Conservation (phyloP, 2,113 vertebrate species). For the Piaya cayana region DNA sequence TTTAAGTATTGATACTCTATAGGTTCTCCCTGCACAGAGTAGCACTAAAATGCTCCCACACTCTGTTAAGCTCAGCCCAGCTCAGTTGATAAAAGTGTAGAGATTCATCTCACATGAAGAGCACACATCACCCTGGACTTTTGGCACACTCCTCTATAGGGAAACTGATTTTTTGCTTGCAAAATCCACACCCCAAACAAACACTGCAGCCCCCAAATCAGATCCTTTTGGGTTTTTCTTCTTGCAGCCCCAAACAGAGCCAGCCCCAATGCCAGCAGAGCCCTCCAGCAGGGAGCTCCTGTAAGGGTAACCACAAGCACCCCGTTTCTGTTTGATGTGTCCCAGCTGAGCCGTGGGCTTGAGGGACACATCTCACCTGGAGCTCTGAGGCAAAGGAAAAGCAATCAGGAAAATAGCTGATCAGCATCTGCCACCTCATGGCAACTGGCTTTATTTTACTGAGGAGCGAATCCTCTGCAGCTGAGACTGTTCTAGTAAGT, state of each 20-base stretch:
- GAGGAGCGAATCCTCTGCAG: not conserved
- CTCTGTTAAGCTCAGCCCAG: not conserved
- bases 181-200: not conserved
- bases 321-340: not conserved
- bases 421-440: conserved; percentile 16
- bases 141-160: no score
- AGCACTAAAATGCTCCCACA: not conserved
- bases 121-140: not conserved
- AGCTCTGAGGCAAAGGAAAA: not conserved
- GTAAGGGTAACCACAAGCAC: not conserved
- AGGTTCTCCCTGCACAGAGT: not conserved
- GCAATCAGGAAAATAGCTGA: not conserved
- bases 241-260: not conserved
- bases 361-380: not conserved
- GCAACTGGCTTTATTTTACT: not conserved
- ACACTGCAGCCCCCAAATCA: not conserved
- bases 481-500: not conserved
- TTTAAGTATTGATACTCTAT: not conserved
- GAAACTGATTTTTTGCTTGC: not conserved
- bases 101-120: not conserved
- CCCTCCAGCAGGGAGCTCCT: not conserved
- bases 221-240: not conserved
- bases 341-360: not conserved
- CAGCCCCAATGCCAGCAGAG: not conserved
- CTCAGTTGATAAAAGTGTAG: not conserved